Percentiles rank a stretch among this genome's conserved stretches.
Evolutionary conservation across 1,140 invertebrate genomes (phyloP).

Genomic region (Druon quercuslanigerum): DNA sequence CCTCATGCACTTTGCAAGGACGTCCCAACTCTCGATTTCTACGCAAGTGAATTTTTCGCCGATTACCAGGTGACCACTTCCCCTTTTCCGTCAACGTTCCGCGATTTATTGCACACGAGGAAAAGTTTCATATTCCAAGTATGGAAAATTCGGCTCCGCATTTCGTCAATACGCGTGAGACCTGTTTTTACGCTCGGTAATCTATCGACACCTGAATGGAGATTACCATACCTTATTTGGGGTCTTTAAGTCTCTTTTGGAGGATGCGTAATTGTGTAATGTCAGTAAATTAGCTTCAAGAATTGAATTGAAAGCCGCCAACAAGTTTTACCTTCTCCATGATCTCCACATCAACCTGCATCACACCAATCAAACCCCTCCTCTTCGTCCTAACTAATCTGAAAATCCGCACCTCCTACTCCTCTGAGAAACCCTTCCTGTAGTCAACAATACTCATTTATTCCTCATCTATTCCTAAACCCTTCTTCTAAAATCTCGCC

Average conservation of each 20-base stretch:
- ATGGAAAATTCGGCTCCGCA: slow-evolving; percentile 13
- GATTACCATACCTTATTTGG: slow-evolving; percentile 29
- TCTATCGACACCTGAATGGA: not conserved
- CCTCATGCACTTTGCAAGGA: slow-evolving; percentile 42
- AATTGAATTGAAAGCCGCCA: too few relatives aligned
- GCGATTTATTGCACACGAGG: not conserved
- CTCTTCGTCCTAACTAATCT: too few relatives aligned
- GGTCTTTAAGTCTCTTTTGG: slow-evolving; percentile 35
- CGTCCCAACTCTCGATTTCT: slow-evolving; percentile 54
- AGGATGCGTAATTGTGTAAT: too few relatives aligned
- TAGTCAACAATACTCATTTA: too few relatives aligned
- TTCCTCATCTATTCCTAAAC: too few relatives aligned
- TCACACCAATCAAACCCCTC: too few relatives aligned
- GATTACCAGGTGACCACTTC: slow-evolving; percentile 4
- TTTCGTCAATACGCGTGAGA: not conserved
- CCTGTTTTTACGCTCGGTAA: not conserved
- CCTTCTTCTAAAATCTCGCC: too few relatives aligned
- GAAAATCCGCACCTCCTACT: too few relatives aligned
- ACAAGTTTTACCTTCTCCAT: too few relatives aligned
- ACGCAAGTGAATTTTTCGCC: slow-evolving; percentile 48
- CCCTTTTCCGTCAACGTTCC: not conserved
- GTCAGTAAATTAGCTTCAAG: too few relatives aligned
- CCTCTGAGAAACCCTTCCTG: too few relatives aligned
- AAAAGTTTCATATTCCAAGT: slow-evolving; percentile 1
- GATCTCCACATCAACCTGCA: too few relatives aligned